Base-by-base conservation (phyloP, 1,140 invertebrate genomes). In the Achatina immaculata region DNA sequence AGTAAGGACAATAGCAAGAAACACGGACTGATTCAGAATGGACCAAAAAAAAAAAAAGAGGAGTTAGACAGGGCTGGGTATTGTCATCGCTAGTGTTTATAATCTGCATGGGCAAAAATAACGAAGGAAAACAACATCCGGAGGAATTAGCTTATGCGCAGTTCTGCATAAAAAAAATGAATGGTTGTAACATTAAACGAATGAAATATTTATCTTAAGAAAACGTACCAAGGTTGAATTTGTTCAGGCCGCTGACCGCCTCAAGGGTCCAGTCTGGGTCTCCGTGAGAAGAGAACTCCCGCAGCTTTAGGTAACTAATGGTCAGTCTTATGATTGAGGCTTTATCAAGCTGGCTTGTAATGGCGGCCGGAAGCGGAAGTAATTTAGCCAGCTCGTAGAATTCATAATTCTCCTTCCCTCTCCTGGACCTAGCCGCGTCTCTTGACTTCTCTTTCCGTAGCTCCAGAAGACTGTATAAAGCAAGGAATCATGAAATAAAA, bases 351-450 rank as follows among this genome's bases (percentile, higher is more conserved):
- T 99, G 98, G 83, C 96, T 96, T 84, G 98, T 99, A 90, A 99
- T 99, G 87, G 97, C 97, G 3, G 96, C 95, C 0, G 98, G 98
- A 48, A 99, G 93, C 0, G 98, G 98, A 84, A 99, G 93, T 95
- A 99, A 96, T 93, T 99, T 99, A 81, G 98, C 97, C 91, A 99
- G 92, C 92, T 99, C 97, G 92, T 98, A 98, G 92, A 99, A 99
- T 92, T 99, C 98, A 90, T 96, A 98, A 92, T 99, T 99, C 92
- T 99, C 98, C 89, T 99, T 99, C 38, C 97, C 97, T 51, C 98
- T 94, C 45, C 98, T 92, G 11, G 96, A 97, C 72, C 98, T 93
- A 0, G 98, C 98, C 45, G 98, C 98, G 91, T 99, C 97, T 86
- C 97, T 93, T 69, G 96, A 98, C 91, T 99, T 99, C 91, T 99